Evolutionary conservation across 2,797 vertebrate species (phyloP).

Genomic region (Falco cherrug): DNA sequence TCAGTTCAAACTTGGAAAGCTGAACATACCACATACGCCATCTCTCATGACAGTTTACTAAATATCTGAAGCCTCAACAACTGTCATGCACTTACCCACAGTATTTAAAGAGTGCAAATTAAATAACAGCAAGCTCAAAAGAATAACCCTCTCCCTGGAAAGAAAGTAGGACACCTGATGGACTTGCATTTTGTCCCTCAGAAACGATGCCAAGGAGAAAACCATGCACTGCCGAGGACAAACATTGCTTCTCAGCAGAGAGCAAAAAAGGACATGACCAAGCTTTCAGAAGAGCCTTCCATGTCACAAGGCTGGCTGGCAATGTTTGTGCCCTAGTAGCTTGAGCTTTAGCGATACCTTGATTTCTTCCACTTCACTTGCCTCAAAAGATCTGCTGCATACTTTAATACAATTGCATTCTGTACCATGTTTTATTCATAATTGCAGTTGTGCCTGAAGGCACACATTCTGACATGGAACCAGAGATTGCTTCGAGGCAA

Average conservation of each 20-base stretch:
- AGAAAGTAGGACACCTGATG: neutral
- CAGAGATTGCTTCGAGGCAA: neutral
- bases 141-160: neutral
- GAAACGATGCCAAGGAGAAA: neutral
- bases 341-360: rapidly evolving
- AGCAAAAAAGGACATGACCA: neutral
- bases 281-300: neutral
- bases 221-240: rapidly evolving
- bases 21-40: neutral
- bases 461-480: neutral
- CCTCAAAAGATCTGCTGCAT: neutral
- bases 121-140: neutral
- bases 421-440: neutral
- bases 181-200: neutral
- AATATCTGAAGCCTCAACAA: neutral
- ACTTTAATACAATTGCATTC: neutral
- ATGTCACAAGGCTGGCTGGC: neutral
- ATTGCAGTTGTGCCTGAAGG: neutral
- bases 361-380: neutral
- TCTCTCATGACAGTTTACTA: neutral
- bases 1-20: neutral
- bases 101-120: neutral
- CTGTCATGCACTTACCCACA: neutral
- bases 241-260: neutral
- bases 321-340: neutral